phyloP scores from a whole-genome alignment of 2,888 invertebrate genomes.

The Tridacna crocea region DNA sequence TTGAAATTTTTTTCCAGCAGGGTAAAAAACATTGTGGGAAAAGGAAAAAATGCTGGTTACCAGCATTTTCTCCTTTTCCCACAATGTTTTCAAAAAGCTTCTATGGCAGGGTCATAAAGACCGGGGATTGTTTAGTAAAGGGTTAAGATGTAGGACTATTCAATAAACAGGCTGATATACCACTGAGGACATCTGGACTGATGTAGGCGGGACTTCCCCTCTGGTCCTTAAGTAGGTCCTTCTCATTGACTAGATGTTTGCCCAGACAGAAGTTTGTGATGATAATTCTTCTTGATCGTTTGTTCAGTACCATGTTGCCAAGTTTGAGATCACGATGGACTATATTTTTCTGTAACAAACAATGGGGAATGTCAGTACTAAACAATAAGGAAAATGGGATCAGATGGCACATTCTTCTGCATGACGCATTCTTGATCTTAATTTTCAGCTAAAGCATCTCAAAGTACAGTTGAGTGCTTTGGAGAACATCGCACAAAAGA shows the following conservation, averaged over 20 bases:
- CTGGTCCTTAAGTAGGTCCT: conserved; percentile 90
- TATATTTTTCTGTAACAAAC: conserved; percentile 88
- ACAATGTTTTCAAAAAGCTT: not conserved
- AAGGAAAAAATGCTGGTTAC: not conserved
- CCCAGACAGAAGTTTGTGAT: conserved; percentile 92
- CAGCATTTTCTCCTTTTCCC: not conserved
- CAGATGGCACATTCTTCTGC: too few relatives aligned
- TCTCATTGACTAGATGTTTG: conserved; percentile 90
- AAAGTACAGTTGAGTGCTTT: too few relatives aligned
- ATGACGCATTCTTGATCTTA: too few relatives aligned
- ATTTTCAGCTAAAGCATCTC: too few relatives aligned
- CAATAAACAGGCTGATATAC: conserved; percentile 75
- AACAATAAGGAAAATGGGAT: too few relatives aligned
- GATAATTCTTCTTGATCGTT: conserved; percentile 87
- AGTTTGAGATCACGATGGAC: conserved; percentile 91
- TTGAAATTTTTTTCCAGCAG: not conserved
- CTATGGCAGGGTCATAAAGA: too few relatives aligned
- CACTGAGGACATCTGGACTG: conserved; percentile 91
- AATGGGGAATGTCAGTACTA: not conserved
- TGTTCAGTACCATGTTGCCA: conserved; percentile 91
- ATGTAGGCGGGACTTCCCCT: conserved; percentile 92
- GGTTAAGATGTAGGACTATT: too few relatives aligned
- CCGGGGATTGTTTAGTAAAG: too few relatives aligned
- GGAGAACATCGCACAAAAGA: too few relatives aligned
- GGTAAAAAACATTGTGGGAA: not conserved